These are phyloP conservation scores for Polypedilum vanderplanki DNA, from an alignment of 1,140 invertebrate species.

Conservation along the genomic window DNA sequence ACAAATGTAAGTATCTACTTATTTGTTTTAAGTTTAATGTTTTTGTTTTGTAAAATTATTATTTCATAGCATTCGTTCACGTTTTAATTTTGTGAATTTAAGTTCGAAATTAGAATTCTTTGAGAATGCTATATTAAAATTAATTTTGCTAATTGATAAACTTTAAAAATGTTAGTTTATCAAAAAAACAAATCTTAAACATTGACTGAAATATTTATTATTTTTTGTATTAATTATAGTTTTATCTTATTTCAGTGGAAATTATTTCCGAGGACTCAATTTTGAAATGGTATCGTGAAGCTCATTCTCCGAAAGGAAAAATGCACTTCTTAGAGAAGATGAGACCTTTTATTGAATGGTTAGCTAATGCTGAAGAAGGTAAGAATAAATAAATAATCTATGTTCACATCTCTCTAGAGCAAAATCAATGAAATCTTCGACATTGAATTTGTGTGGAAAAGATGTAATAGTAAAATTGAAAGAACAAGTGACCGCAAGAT, in stretches of 20 bases:
- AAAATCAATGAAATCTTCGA: not conserved
- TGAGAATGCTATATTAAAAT: not conserved
- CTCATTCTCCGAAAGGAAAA: slow-evolving; percentile 89
- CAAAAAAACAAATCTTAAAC: not conserved
- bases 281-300: slow-evolving; percentile 88
- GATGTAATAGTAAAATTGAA: not conserved
- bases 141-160: not conserved
- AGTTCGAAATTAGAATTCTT: not conserved
- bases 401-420: slow-evolving; percentile 9
- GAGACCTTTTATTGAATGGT: slow-evolving; percentile 95
- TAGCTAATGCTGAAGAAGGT: slow-evolving; percentile 92
- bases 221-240: slow-evolving; percentile 20
- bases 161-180: not conserved
- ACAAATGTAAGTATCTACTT: slow-evolving; percentile 73
- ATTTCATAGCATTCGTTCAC: not conserved
- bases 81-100: not conserved
- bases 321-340: slow-evolving; percentile 95
- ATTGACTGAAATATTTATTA: slow-evolving; percentile 10
- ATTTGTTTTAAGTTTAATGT: not conserved
- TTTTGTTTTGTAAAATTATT: not conserved
- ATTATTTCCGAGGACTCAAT: slow-evolving; percentile 88
- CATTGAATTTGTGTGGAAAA: slow-evolving; percentile 11
- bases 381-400: slow-evolving; percentile 30
- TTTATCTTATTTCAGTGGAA: slow-evolving; percentile 54
- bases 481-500: not conserved